phyloP scores from a whole-genome alignment of 1,140 invertebrate species.

The Eriosoma lanigerum region DNA sequence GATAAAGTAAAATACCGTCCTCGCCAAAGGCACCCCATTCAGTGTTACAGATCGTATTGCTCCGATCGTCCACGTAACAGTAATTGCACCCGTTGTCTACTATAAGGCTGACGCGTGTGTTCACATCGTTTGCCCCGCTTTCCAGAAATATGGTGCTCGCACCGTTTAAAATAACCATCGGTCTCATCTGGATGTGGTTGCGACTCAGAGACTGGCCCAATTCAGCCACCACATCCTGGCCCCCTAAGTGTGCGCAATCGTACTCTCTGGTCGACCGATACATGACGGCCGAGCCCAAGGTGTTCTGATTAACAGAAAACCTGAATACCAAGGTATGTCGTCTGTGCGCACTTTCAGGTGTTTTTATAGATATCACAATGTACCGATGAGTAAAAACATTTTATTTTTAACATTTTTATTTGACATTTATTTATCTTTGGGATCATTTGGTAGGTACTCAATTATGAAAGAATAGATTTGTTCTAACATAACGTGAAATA shows the following conservation, averaged over 20 bases:
- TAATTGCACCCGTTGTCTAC: neutral
- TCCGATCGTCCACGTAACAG: neutral
- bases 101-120: neutral
- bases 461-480: too few species aligned
- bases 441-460: too few species aligned
- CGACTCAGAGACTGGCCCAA: too few species aligned
- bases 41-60: neutral
- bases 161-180: neutral
- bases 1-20: neutral
- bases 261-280: neutral
- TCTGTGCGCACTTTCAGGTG: neutral
- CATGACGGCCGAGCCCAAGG: neutral
- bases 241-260: neutral
- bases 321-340: neutral
- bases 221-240: neutral
- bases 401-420: too few species aligned
- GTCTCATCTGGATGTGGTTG: neutral
- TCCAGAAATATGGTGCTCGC: neutral
- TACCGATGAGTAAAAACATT: too few species aligned
- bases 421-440: too few species aligned
- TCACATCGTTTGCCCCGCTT: neutral
- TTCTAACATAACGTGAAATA: too few species aligned
- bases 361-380: too few species aligned
- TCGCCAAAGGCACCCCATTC: slow-evolving; percentile 8
- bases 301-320: neutral